Percentiles rank a stretch among this genome's conserved stretches.
Conservation (phyloP, 2,888 invertebrate genomes). For the Tortricodes alternella region DNA sequence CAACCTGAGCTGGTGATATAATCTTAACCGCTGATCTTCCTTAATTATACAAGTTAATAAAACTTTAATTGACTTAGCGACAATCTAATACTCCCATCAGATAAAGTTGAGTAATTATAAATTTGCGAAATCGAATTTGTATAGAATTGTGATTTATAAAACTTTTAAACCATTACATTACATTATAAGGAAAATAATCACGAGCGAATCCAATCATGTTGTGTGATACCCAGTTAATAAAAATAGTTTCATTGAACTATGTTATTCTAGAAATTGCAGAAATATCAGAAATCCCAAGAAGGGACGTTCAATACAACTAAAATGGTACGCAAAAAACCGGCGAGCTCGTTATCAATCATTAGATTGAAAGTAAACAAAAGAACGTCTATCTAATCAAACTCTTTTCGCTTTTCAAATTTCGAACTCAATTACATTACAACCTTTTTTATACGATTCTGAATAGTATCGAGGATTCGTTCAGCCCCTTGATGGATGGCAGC, state of each 20-base stretch:
- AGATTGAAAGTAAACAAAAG: slow-evolving; percentile 14
- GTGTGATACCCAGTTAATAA: too few species aligned
- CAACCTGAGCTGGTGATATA: background rate
- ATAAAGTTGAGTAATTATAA: too few species aligned
- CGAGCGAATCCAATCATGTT: too few species aligned
- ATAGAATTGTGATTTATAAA: too few species aligned
- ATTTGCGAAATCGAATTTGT: too few species aligned
- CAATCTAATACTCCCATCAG: too few species aligned
- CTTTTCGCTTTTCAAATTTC: background rate
- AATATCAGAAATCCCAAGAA: too few species aligned
- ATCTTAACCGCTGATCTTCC: background rate
- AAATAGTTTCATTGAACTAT: too few species aligned
- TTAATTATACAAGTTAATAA: background rate
- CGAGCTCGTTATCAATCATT: background rate
- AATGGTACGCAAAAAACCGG: background rate
- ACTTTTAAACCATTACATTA: too few species aligned
- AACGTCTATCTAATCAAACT: background rate
- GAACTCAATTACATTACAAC: slow-evolving; percentile 14
- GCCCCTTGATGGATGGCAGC: slow-evolving; percentile 24
- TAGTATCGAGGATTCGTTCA: background rate
- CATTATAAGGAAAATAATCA: too few species aligned
- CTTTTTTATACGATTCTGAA: slow-evolving; percentile 9
- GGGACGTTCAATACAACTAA: too few species aligned
- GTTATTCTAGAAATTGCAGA: too few species aligned
- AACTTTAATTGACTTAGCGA: background rate